These are phyloP conservation scores for Tetraneura akinire DNA, from an alignment of 1,140 invertebrate genomes.

Conservation along the genomic window DNA sequence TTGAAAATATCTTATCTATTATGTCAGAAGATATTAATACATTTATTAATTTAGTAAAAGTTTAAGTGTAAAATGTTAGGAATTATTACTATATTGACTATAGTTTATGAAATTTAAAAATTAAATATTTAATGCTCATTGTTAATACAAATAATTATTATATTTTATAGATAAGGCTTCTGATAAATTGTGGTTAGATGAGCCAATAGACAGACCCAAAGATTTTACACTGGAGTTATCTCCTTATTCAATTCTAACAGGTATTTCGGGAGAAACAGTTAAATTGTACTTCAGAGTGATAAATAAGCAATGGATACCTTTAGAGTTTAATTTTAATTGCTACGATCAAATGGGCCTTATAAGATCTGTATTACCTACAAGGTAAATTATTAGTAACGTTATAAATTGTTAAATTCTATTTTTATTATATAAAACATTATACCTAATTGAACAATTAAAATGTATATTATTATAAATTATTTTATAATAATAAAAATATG, in stretches of 20 bases:
- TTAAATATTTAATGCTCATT: no score
- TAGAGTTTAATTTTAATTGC: conserved; percentile 48
- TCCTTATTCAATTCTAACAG: conserved; percentile 47
- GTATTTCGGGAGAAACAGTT: conserved; percentile 44
- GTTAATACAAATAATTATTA: not conserved
- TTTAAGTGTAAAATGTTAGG: no score
- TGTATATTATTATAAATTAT: no score
- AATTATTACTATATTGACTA: no score
- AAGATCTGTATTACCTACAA: conserved; percentile 49
- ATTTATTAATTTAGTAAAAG: no score
- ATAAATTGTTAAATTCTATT: no score
- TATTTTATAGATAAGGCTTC: conserved; percentile 34
- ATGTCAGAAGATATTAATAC: no score
- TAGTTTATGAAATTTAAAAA: no score
- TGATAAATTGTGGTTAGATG: conserved; percentile 39
- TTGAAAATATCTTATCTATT: no score
- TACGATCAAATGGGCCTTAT: conserved; percentile 46
- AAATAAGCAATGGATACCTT: conserved; percentile 47
- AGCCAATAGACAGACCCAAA: not conserved
- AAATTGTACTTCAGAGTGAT: conserved; percentile 52
- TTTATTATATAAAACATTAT: no score
- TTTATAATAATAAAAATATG: no score
- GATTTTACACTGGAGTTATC: conserved; percentile 37
- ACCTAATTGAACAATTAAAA: no score
- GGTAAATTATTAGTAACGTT: conserved; percentile 17